Base-by-base conservation (phyloP, 2,797 vertebrate species). In the Thripadectes ignobilis region DNA sequence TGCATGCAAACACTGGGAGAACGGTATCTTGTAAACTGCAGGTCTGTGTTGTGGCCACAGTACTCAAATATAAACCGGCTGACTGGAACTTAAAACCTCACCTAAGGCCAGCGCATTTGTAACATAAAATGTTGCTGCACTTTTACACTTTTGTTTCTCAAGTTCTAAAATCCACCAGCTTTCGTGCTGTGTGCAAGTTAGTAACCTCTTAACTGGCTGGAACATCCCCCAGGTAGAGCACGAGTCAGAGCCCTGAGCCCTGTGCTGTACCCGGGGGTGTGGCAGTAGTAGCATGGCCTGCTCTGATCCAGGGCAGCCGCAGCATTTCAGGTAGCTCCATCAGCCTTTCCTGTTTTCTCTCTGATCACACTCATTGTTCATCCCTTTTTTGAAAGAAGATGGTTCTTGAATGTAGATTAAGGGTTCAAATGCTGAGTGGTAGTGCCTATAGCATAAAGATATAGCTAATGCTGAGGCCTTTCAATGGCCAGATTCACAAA, bases 211-310 rank as follows among this genome's bases (percentile, higher is more conserved):
- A 6, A 9, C 51, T 39, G 75, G 71, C 73, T 32, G n/a, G 1
- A 38, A 3, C 7, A 0, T 10, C 36, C 10, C 41, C 55, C 59
- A 48, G 62, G 46, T 0, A 17, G 58, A 4, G 32, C 38, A 0
- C 5, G 12, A 49, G 55, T 26, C 57, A 14, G 62, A 43, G 16
- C 41, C 34, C 34, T 23, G 34, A 0, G 7, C 51, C 2, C 3
- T 1, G 0, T 9, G 78, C 62, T 29, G 54, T 45, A 14, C 22
- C 27, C 8, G 24, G 38, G 61, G 72, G 14, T 19, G 66, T 6
- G 59, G 72, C 72, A 52, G 82, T 48, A 45, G 9, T 26, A 39
- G 38, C 20, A 6, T 20, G 21, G 29, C 4, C 32, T 10, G 73
- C 57, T 2, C n/a, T 30, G 59, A 6, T 1, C 7, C 27, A 10